Conservation (phyloP, 2,113 vertebrate genomes). For the Misgurnus mizolepis region DNA sequence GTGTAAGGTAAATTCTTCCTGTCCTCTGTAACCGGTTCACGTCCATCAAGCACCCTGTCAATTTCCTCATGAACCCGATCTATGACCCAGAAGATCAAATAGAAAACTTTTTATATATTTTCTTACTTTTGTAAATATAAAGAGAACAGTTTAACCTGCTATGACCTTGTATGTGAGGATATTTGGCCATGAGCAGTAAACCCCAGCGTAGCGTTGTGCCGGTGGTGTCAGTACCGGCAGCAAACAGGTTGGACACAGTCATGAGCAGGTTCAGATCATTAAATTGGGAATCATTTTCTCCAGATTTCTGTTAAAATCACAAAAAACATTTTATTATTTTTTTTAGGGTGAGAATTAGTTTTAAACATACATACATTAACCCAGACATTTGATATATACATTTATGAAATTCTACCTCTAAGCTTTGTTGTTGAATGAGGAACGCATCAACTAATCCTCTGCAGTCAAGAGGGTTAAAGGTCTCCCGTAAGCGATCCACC, state of each 20-base stretch:
- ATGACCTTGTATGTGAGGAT: conserved; percentile 71
- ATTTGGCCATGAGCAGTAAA: conserved; percentile 64
- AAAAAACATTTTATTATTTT: not conserved
- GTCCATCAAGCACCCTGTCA: conserved; percentile 48
- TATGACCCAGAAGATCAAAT: not conserved
- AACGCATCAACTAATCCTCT: conserved; percentile 68
- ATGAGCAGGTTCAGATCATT: not conserved
- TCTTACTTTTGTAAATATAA: too few species aligned
- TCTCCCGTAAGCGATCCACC: conserved; percentile 53
- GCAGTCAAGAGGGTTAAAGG: conserved; percentile 56
- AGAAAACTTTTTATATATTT: not conserved
- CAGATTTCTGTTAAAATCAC: not conserved
- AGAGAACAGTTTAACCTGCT: too few species aligned
- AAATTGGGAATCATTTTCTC: not conserved
- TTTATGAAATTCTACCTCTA: not conserved
- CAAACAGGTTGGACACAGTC: conserved; percentile 49
- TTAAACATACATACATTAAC: not conserved
- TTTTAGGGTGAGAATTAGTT: too few species aligned
- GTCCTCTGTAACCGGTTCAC: conserved; percentile 53
- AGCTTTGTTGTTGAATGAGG: conserved; percentile 61
- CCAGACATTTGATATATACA: too few species aligned
- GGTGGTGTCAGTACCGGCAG: conserved; percentile 62
- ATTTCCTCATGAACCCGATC: conserved; percentile 56
- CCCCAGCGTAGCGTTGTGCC: conserved; percentile 58
- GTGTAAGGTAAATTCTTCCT: conserved; percentile 61